Percentiles rank a stretch among this genome's conserved stretches.
phyloP scores from a whole-genome alignment of 2,797 vertebrate genomes.

The Tadarida brasiliensis region DNA sequence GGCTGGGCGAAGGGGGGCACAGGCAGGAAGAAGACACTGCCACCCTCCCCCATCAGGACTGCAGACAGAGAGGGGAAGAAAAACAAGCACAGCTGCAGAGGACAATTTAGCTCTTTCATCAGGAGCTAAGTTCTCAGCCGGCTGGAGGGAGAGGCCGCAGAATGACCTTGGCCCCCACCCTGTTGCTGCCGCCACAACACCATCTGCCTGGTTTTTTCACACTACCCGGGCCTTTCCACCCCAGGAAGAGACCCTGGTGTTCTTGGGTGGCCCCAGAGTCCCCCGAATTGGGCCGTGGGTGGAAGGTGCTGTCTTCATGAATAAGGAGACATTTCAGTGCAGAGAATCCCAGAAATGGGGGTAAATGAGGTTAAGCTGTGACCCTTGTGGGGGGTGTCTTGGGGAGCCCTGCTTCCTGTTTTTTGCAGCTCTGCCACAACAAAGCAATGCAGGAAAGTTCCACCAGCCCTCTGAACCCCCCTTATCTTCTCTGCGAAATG shows the following conservation, averaged over 20 bases:
- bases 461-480: not conserved
- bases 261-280: not conserved
- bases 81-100: conserved; percentile 15
- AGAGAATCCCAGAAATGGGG: not conserved
- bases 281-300: not conserved
- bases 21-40: not conserved
- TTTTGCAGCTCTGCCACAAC: not conserved
- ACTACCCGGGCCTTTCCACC: not conserved
- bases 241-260: not conserved
- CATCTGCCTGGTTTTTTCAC: not conserved
- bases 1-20: fast-evolving
- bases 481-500: not conserved
- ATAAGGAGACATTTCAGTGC: not conserved
- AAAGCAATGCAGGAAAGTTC: not conserved
- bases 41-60: not conserved
- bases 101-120: conserved; percentile 12
- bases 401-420: no score
- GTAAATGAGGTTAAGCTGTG: not conserved
- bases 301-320: not conserved
- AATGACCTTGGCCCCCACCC: not conserved
- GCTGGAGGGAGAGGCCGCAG: not conserved
- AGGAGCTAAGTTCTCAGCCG: not conserved
- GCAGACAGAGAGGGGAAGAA: not conserved
- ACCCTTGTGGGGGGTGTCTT: not conserved
- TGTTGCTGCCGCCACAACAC: fast-evolving